Evolutionary conservation across 2,113 vertebrate species (phyloP).

Genomic region (Hyperopisus bebe): DNA sequence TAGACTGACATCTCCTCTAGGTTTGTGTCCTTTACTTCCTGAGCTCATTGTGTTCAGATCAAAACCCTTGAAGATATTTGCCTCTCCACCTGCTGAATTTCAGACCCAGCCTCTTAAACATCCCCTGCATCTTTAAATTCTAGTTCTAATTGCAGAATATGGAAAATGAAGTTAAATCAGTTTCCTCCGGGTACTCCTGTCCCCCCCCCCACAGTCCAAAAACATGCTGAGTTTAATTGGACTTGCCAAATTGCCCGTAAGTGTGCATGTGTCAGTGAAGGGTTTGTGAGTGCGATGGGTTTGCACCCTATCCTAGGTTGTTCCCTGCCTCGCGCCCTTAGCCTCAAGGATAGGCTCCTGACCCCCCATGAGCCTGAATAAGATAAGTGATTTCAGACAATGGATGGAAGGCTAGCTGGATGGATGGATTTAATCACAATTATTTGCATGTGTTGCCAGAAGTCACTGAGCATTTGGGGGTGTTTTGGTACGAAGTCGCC

Average conservation of each 20-base stretch:
- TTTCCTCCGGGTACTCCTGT: neutral
- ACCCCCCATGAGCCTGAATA: neutral
- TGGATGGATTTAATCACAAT: neutral
- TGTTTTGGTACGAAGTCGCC: neutral
- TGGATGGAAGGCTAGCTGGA: neutral
- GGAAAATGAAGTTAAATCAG: neutral
- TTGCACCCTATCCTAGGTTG: neutral
- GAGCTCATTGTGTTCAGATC: neutral
- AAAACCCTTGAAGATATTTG: neutral
- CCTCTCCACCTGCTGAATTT: neutral
- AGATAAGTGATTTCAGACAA: neutral
- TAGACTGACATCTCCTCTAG: neutral
- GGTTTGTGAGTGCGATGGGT: neutral
- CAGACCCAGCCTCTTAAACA: neutral
- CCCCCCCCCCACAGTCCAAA: neutral
- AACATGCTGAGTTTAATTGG: neutral
- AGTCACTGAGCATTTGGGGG: neutral
- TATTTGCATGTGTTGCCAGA: neutral
- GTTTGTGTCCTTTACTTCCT: neutral
- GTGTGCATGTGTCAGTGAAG: neutral
- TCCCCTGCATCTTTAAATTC: neutral
- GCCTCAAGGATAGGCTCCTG: neutral
- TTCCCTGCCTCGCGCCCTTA: neutral
- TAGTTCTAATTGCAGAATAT: neutral
- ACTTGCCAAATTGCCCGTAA: neutral